Percentiles rank a stretch among this genome's conserved stretches.
Evolutionary conservation across 2,113 vertebrate species (phyloP).

Genomic region (Raja brachyura): DNA sequence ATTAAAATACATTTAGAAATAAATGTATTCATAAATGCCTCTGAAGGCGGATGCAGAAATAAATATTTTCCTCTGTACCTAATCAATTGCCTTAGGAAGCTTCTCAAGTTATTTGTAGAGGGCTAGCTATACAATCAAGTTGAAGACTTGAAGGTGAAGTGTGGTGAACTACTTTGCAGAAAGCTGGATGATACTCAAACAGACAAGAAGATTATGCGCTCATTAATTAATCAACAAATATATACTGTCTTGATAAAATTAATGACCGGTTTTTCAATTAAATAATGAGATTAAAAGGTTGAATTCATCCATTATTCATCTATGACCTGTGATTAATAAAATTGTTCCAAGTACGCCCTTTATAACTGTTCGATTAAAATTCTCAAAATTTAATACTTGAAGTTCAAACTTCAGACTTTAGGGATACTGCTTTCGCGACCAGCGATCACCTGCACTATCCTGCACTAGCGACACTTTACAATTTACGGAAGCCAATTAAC

Average conservation of each 20-base stretch:
- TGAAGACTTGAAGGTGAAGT: no score
- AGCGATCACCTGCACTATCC: no score
- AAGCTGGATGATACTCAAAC: neutral
- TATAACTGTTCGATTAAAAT: neutral
- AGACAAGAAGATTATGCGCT: neutral
- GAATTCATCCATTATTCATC: neutral
- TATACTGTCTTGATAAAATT: neutral
- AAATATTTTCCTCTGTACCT: neutral
- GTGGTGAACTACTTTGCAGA: neutral
- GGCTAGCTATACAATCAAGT: neutral
- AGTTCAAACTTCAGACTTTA: neutral
- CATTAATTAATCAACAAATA: neutral
- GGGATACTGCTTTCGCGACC: no score
- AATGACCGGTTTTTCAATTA: neutral
- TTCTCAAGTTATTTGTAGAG: neutral
- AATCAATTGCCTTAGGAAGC: neutral
- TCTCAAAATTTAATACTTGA: constrained; percentile 10
- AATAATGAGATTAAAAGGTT: neutral
- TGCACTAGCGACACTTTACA: no score
- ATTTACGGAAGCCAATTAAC: no score
- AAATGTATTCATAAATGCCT: neutral
- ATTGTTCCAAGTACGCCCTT: neutral
- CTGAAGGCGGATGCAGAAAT: neutral
- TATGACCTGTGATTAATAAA: neutral
- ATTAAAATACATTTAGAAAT: neutral